Evolutionary conservation across 2,113 vertebrate species (phyloP).

Genomic region (Morone saxatilis): DNA sequence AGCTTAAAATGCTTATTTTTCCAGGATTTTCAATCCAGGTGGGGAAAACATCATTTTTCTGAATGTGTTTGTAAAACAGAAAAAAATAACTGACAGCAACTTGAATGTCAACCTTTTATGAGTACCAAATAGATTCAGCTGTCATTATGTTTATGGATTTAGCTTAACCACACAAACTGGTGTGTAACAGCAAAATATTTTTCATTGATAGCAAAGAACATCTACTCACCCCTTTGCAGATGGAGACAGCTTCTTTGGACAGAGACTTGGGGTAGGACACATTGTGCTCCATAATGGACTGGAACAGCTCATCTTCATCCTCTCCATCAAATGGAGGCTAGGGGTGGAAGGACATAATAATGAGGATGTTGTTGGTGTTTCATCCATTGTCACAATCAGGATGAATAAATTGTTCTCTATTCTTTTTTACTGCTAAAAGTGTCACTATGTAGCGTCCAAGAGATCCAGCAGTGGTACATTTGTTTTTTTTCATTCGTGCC

Average conservation of each 20-base stretch:
- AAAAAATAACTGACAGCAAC: neutral
- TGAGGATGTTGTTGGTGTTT: neutral
- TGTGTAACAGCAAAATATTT: neutral
- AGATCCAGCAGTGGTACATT: neutral
- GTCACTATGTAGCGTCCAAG: neutral
- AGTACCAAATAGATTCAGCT: neutral
- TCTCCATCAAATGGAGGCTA: conserved; percentile 98
- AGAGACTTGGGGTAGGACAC: conserved; percentile 96
- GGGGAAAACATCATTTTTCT: neutral
- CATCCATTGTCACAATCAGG: neutral
- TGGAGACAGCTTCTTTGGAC: conserved; percentile 97
- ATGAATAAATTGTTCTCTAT: neutral
- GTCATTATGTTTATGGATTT: neutral
- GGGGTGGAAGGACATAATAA: conserved; percentile 5
- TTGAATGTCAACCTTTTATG: neutral
- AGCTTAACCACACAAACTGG: neutral
- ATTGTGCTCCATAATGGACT: conserved; percentile 99
- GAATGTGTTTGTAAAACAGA: neutral
- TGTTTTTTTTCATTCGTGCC: neutral
- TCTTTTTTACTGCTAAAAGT: neutral
- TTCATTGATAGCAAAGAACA: neutral
- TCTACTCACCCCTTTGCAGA: conserved; percentile 96
- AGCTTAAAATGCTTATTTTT: conserved; percentile 29
- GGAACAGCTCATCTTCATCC: conserved; percentile 97
- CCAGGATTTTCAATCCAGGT: neutral